Conservation (phyloP, 2,888 invertebrate species). For the Trichogramma dendrolimi region DNA sequence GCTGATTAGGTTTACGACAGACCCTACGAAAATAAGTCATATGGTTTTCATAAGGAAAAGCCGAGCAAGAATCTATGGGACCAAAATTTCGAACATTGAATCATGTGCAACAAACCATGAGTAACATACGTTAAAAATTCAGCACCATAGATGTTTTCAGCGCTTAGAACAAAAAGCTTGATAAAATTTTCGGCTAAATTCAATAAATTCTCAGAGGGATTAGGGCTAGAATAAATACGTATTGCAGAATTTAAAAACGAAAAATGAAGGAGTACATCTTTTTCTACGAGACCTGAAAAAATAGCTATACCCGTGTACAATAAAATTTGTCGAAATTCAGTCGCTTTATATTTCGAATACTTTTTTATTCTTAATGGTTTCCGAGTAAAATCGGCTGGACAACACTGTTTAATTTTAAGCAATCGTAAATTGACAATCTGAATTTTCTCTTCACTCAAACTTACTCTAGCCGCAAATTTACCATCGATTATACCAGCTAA, state of each 20-base stretch:
- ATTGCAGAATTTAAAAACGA: slow-evolving; percentile 14
- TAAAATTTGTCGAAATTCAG: slow-evolving; percentile 6
- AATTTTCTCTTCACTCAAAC: not conserved
- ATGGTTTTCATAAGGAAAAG: slow-evolving; percentile 26
- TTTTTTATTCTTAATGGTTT: not conserved
- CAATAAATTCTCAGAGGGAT: not conserved
- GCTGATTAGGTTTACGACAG: slow-evolving; percentile 6
- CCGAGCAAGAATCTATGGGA: slow-evolving; percentile 19
- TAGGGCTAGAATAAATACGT: not conserved
- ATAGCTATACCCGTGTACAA: not conserved
- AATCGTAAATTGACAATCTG: not conserved
- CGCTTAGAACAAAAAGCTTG: slow-evolving; percentile 19
- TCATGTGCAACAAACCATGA: slow-evolving; percentile 35
- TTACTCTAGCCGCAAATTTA: slow-evolving; percentile 6
- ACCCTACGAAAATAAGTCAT: slow-evolving; percentile 19
- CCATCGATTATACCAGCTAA: slow-evolving; percentile 16
- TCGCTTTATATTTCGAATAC: slow-evolving; percentile 3
- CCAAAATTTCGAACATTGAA: slow-evolving; percentile 19
- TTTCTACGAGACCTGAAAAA: slow-evolving; percentile 5
- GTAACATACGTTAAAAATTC: slow-evolving; percentile 34
- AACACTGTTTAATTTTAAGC: not conserved
- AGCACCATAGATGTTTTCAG: slow-evolving; percentile 26
- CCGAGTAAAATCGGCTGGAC: slow-evolving; percentile 5
- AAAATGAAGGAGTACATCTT: slow-evolving; percentile 21
- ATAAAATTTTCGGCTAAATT: slow-evolving; percentile 1